A percentile compares a stretch with the other conserved stretches of the same genome.
phyloP scores from a whole-genome alignment of 2,888 invertebrate genomes.

The Phortica okadai region DNA sequence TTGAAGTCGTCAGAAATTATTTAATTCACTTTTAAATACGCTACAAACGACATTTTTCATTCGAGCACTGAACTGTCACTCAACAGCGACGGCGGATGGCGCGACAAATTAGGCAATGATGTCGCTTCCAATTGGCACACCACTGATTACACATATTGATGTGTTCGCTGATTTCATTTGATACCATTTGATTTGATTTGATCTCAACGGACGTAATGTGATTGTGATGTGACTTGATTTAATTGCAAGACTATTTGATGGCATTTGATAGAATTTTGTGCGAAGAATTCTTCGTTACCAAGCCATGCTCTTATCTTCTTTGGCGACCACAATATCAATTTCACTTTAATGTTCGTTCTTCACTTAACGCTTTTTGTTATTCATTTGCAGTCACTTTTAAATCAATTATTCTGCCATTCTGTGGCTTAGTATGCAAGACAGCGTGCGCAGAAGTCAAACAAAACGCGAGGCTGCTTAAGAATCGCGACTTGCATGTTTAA shows the following conservation, averaged over 20 bases:
- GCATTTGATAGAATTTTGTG: neutral
- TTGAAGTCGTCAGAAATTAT: slow-evolving; percentile 52
- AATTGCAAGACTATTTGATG: neutral
- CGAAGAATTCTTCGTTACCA: no score
- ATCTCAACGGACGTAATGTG: neutral
- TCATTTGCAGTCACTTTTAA: neutral
- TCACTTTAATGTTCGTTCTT: no score
- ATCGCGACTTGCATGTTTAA: slow-evolving; percentile 10
- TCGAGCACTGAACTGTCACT: slow-evolving; percentile 14
- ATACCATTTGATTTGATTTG: neutral
- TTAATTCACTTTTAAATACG: slow-evolving; percentile 49
- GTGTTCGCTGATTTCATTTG: neutral
- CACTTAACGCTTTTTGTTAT: neutral
- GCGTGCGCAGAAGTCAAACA: neutral
- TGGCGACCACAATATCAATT: no score
- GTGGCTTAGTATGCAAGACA: slow-evolving; percentile 7
- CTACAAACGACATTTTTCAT: slow-evolving; percentile 36
- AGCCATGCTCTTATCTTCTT: no score
- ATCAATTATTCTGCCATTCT: neutral
- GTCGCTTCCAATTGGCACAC: slow-evolving; percentile 16
- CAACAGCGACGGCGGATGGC: neutral
- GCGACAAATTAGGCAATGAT: slow-evolving; percentile 56
- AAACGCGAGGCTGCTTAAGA: neutral
- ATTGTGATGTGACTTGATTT: neutral
- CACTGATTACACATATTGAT: neutral